Base-by-base conservation (phyloP, 2,888 invertebrate species). In the Archips xylosteana region DNA sequence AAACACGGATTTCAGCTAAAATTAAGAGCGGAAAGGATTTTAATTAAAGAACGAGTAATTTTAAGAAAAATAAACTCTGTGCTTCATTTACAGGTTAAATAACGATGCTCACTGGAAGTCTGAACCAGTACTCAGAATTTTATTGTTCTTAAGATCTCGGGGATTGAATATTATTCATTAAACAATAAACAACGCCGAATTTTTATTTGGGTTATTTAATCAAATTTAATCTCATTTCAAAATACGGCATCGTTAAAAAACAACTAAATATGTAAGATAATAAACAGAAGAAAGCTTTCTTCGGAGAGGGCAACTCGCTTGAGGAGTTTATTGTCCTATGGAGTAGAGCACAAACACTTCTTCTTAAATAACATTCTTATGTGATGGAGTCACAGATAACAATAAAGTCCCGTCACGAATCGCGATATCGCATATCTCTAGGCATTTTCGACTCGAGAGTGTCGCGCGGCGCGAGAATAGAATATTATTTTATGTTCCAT, bases 401-500 rank as follows among this genome's bases (percentile, higher is more conserved):
- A 82, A 82, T 80, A 80, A 83, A 81, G 77, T 78, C 71, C 61
- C 70, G 78, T 76, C 76, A 75, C 78, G 78, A 79, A 79, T 78
- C 72, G 76, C 75, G 80, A 82, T 83, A 82, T 82, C 75, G 77
- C 77, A 72, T 76, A 80, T 81, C 79, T 81, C 72, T 77, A 76
- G 79, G 75, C 75, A 78, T 80, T 80, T 79, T 77, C 75, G 77
- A 78, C 77, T 80, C 75, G 57, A 74, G 81, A 82, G 78, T 79
- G 81, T 79, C 76, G 76, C 76, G 79, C 78, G 78, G 78, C 73
- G 76, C 76, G 81, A 81, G 79, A 85, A 85, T 82, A 79, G 80
- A 76, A 82, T 81, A 83, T 82, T 81, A 82, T 82, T 80, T 79
- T 78, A 76, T 75, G 75, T 75, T 74, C 61, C 63, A 75, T 49